Base-by-base conservation (phyloP, 1,140 invertebrate genomes). In the Pogonognathellus flavescens region DNA sequence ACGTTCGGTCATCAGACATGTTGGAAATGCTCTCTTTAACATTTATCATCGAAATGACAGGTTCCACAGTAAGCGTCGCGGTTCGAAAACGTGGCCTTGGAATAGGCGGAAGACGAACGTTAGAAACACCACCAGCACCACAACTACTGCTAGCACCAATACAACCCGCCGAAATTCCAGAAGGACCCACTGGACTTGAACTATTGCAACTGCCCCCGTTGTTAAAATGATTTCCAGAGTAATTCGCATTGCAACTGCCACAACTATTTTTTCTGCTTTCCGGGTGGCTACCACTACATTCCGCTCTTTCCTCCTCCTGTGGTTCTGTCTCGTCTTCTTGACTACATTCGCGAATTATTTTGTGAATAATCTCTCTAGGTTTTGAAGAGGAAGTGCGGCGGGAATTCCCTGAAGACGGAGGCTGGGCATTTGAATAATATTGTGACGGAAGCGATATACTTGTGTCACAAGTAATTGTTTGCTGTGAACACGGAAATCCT, bases 301-400 rank as follows among this genome's bases (percentile, higher is more conserved):
- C 14, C 41, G 53, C 14, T 25, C 53, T 25, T 4, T 55, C 22
- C 9, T 62, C 72, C 22, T 85, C 55, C 22, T 31, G 31, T 3
- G 49, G 62, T 49, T 80, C 83, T 18, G 9, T 52, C 14, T 80
- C 81, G 52, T 85, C 82, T 62, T 85, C 86, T 1, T n/a, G 53
- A 52, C 82, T 84, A 20, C 57, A 70, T 62, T 87, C 87, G 8
- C 72, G 20, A 53, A 55, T 70, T 31, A 88, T 86, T 66, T 72
- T 82, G 53, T 88, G 87, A 49, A 88, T 83, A 41, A 88, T 85
- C 85, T 88, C 87, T 55, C 83, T 59, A 0, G 85, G 85, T 57
- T 72, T 62, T 5, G 59, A 82, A 82, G 60, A 62, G 16, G 59
- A 62, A 25, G 14, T 76, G 14, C 70, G 25, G 11, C 70, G 13